Conservation (phyloP, 2,797 vertebrate genomes). For the Epinephelus coioides region DNA sequence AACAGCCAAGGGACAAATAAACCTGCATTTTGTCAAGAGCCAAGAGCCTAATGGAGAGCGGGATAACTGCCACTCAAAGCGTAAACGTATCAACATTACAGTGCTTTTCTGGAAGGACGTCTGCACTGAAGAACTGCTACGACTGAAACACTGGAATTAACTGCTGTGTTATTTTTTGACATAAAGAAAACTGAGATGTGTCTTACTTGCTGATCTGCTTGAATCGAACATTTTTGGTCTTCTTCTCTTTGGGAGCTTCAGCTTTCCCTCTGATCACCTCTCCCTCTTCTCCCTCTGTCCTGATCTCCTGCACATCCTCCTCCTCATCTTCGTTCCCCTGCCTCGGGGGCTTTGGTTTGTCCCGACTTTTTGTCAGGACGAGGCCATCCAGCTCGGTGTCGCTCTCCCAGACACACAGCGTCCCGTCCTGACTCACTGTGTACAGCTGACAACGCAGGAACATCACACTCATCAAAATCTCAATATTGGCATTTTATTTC, state of each 20-base stretch:
- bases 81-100: neutral
- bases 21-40: neutral
- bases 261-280: slow-evolving; percentile 89
- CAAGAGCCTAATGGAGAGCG: slow-evolving; percentile 24
- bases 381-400: slow-evolving; percentile 90
- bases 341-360: slow-evolving; percentile 28
- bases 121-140: neutral
- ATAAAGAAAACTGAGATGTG: neutral
- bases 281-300: slow-evolving; percentile 76
- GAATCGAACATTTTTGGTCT: slow-evolving; percentile 89
- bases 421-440: slow-evolving; percentile 93
- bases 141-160: neutral
- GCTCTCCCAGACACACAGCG: slow-evolving; percentile 95
- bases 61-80: neutral
- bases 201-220: slow-evolving; percentile 91
- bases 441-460: slow-evolving; percentile 87
- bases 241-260: slow-evolving; percentile 74
- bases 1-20: slow-evolving; percentile 32
- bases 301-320: slow-evolving; percentile 46
- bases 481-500: neutral
- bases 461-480: neutral
- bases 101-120: slow-evolving; percentile 22
- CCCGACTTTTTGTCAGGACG: slow-evolving; percentile 68
- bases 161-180: neutral
- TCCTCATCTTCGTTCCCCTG: slow-evolving; percentile 55